Evolutionary conservation across 2,113 vertebrate genomes (phyloP).

Genomic region (Taxidea taxus): DNA sequence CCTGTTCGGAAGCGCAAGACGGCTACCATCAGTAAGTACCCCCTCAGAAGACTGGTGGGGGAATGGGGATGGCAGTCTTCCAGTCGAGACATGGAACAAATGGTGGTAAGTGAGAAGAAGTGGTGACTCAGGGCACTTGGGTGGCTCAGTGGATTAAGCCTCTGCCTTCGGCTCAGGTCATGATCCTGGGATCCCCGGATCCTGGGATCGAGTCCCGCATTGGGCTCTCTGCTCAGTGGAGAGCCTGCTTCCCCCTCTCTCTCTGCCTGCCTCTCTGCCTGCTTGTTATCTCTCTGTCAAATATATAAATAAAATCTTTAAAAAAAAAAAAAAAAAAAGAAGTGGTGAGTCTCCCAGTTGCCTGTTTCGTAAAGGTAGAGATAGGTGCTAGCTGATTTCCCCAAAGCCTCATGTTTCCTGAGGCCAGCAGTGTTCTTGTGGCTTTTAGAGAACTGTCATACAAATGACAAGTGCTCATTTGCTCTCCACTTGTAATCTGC

Average conservation of each 20-base stretch:
- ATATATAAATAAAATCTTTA: no score
- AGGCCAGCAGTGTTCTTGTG: not conserved
- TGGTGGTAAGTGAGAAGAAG: rapidly evolving
- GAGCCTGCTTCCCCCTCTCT: no score
- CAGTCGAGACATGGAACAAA: not conserved
- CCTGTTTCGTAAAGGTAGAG: not conserved
- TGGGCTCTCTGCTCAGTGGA: no score
- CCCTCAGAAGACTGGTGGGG: not conserved
- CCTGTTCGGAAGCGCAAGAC: slow-evolving; percentile 97
- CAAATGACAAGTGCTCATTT: not conserved
- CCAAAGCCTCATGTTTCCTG: not conserved
- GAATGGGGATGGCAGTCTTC: not conserved
- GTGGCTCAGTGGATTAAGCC: no score
- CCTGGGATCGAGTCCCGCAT: no score
- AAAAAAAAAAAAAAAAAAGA: not conserved
- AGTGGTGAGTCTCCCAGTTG: rapidly evolving
- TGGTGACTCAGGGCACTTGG: no score
- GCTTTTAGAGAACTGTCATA: not conserved
- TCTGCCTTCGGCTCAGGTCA: no score
- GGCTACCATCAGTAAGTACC: slow-evolving; percentile 89
- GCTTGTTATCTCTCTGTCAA: no score
- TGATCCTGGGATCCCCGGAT: no score
- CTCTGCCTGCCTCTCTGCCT: no score
- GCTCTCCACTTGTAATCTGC: not conserved
- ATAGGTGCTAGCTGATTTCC: not conserved